Percentiles rank a stretch among this genome's conserved stretches.
These are phyloP conservation scores for Hycleus phaleratus DNA, from an alignment of 1,140 invertebrate species.

Conservation along the genomic window DNA sequence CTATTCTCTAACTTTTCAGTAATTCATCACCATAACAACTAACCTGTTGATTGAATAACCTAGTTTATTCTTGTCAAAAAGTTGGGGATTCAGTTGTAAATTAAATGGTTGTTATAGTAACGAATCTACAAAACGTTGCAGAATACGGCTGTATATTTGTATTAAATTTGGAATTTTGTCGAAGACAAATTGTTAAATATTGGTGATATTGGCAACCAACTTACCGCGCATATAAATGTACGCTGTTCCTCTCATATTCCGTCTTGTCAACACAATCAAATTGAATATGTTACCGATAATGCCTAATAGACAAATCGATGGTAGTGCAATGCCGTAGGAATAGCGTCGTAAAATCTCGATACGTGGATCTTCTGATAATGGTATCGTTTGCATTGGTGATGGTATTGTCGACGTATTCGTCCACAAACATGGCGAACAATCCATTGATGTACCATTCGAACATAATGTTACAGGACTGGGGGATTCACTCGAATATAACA, in stretches of 20 bases:
- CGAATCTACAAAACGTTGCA: no score
- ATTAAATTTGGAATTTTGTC: no score
- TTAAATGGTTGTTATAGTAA: no score
- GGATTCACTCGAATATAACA: slow-evolving; percentile 37
- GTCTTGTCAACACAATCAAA: slow-evolving; percentile 61
- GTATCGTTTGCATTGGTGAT: slow-evolving; percentile 10
- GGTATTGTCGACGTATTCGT: slow-evolving; percentile 27
- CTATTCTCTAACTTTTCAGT: no score
- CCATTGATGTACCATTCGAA: slow-evolving; percentile 28
- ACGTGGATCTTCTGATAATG: slow-evolving; percentile 47
- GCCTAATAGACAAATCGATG: slow-evolving; percentile 60
- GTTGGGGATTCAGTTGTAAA: no score
- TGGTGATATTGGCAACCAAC: slow-evolving; percentile 21
- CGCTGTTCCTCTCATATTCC: slow-evolving; percentile 67
- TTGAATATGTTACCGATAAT: slow-evolving; percentile 69
- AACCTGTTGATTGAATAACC: no score
- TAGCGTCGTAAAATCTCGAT: slow-evolving; percentile 53
- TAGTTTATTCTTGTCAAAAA: no score
- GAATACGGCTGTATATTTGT: no score
- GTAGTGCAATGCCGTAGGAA: slow-evolving; percentile 61
- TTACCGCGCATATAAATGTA: slow-evolving; percentile 72
- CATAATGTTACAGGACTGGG: slow-evolving; percentile 27
- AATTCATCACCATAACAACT: no score
- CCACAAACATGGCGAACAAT: slow-evolving; percentile 34
- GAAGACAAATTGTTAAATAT: no score